Percentiles rank a stretch among this genome's conserved stretches.
phyloP scores from a whole-genome alignment of 2,888 invertebrate genomes.

The Ormyrus labotus region DNA sequence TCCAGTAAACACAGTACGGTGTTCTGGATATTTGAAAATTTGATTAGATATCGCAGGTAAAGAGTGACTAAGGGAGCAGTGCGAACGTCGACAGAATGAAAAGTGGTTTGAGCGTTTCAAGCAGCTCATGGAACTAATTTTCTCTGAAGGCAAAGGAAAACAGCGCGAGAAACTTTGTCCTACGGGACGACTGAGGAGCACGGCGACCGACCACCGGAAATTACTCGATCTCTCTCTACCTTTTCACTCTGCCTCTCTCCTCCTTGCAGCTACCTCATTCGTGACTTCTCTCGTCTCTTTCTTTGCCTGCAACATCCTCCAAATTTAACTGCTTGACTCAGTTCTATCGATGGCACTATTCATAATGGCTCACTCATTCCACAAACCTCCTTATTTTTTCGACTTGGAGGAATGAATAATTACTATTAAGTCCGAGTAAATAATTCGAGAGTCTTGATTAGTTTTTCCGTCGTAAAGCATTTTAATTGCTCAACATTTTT shows the following conservation, averaged over 20 bases:
- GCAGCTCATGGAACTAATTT: constrained; percentile 42
- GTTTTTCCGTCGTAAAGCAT: no score
- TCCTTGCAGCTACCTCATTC: not conserved
- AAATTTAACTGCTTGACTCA: not conserved
- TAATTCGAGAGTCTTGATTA: no score
- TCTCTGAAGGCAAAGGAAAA: constrained; percentile 47
- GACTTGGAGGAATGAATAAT: no score
- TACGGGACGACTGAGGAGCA: constrained; percentile 6
- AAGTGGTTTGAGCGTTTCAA: constrained; percentile 38
- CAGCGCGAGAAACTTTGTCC: constrained; percentile 41
- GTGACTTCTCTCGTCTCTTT: not conserved
- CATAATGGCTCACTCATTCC: constrained; percentile 9
- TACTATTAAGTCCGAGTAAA: no score
- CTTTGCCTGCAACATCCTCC: not conserved
- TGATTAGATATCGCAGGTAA: constrained; percentile 36
- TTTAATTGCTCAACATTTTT: no score
- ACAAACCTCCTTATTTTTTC: not conserved
- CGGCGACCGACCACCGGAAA: constrained; percentile 28
- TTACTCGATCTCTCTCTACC: constrained; percentile 27
- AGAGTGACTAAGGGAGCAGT: constrained; percentile 28
- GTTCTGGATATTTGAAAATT: constrained; percentile 28
- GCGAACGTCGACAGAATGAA: constrained; percentile 38
- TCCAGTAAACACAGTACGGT: not conserved
- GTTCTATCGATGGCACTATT: constrained; percentile 9
- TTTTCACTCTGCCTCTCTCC: not conserved